A percentile compares a stretch with the other conserved stretches of the same genome.
phyloP scores from a whole-genome alignment of 2,113 vertebrate genomes.

The Pygoscelis antarcticus region DNA sequence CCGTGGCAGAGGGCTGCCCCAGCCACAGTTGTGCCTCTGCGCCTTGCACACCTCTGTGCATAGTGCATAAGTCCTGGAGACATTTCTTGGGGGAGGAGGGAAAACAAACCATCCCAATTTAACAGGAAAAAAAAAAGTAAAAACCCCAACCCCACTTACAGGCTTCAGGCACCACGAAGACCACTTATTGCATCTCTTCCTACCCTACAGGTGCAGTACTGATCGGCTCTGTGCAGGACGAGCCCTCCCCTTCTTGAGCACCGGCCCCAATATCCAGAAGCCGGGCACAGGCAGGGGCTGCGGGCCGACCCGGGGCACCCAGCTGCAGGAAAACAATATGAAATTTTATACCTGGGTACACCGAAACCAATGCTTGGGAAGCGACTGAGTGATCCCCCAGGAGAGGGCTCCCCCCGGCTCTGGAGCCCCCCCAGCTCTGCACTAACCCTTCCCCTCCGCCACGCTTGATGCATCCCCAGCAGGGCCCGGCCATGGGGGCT shows the following conservation, averaged over 20 bases:
- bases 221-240: slow-evolving; percentile 21
- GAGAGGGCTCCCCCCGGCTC: not conserved
- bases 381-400: not conserved
- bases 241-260: not conserved
- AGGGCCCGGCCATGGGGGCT: not conserved
- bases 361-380: not conserved
- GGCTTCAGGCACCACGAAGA: slow-evolving; percentile 60
- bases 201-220: not conserved
- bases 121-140: not conserved
- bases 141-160: slow-evolving; percentile 10
- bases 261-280: not conserved
- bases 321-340: not conserved
- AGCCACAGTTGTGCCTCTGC: not conserved
- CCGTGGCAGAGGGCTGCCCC: not conserved
- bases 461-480: slow-evolving; percentile 81
- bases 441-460: slow-evolving; percentile 58
- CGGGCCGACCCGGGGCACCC: rapidly evolving
- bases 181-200: slow-evolving; percentile 53
- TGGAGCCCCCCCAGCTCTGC: not conserved
- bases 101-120: not conserved
- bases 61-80: slow-evolving; percentile 1
- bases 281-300: not conserved
- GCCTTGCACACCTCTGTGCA: not conserved
- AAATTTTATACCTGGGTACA: not conserved
- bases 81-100: not conserved